These are phyloP conservation scores for Zoanthus sansibaricus DNA, from an alignment of 92 coral and sea anemone genomes.

Conservation along the genomic window DNA sequence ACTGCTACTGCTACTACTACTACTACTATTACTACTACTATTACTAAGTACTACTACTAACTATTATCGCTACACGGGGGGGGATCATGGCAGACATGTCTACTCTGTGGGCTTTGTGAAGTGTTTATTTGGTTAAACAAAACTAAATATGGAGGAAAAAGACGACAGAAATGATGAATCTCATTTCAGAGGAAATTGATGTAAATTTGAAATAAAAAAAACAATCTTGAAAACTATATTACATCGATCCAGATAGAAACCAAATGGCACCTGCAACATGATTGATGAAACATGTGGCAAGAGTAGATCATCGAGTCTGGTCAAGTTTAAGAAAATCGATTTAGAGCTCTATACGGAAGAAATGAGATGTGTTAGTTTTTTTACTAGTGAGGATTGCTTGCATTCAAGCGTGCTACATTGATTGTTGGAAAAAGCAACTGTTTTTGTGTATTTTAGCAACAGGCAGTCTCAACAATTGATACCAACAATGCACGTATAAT, in stretches of 20 bases:
- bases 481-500: conserved; percentile 18
- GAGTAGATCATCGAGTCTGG: conserved; percentile 5
- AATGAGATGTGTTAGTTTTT: conserved; percentile 21
- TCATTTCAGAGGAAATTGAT: conserved; percentile 15
- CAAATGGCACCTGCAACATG: conserved; percentile 6
- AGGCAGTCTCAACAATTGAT: conserved; percentile 6
- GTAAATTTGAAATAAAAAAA: conserved; percentile 3
- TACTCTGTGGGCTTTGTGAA: conserved; percentile 13
- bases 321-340: conserved; percentile 32
- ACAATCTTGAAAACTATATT: conserved; percentile 25
- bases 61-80: not conserved
- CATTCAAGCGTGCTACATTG: conserved; percentile 4
- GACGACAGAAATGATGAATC: not conserved
- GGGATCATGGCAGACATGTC: conserved; percentile 3
- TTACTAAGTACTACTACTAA: too few species aligned
- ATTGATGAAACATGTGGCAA: conserved; percentile 31
- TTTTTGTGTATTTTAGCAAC: conserved; percentile 28
- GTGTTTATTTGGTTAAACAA: conserved; percentile 27
- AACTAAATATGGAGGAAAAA: conserved; percentile 43
- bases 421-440: conserved; percentile 14
- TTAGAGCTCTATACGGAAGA: conserved; percentile 8
- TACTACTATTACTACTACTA: too few species aligned
- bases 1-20: too few species aligned
- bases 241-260: conserved; percentile 12
- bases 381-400: conserved; percentile 28